Percentiles rank a stretch among this genome's conserved stretches.
Conservation (phyloP, 2,113 vertebrate genomes). For the Dipodomys ordii region DNA sequence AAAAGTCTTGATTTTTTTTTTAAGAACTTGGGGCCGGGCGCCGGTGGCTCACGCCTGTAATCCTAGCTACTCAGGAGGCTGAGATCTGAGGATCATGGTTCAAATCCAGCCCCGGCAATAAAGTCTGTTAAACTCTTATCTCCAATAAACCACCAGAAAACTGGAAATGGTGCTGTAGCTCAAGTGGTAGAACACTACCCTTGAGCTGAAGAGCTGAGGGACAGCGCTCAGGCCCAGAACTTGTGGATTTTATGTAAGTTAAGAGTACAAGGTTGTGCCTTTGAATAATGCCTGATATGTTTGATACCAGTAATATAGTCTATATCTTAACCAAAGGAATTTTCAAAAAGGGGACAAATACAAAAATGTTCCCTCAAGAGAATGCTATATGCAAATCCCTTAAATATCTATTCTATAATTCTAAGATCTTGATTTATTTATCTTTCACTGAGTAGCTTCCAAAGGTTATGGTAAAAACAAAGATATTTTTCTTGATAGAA, state of each 20-base stretch:
- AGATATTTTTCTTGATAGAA: constrained; percentile 76
- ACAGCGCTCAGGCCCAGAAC: no score
- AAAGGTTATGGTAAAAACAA: constrained; percentile 74
- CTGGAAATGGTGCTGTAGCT: no score
- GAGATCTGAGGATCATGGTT: no score
- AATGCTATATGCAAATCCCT: neutral
- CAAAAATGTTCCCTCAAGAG: neutral
- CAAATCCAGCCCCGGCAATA: no score
- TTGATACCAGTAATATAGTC: neutral
- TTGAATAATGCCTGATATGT: neutral
- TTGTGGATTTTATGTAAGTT: constrained; percentile 31
- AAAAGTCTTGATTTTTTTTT: neutral
- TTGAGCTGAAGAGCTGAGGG: no score
- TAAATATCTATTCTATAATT: constrained; percentile 19
- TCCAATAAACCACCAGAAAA: no score
- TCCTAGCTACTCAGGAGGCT: no score
- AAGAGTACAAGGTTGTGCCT: neutral
- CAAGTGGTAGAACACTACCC: no score
- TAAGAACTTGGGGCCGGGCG: no score
- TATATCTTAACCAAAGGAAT: neutral
- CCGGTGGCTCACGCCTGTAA: no score
- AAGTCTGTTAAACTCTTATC: no score
- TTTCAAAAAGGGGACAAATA: neutral
- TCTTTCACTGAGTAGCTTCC: constrained; percentile 47
- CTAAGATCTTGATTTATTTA: neutral